Percentiles rank a stretch among this genome's conserved stretches.
Conservation (phyloP, 2,113 vertebrate genomes). For the human region GRCh38 chr1:47375001-47375500, state of each 20-base stretch:
- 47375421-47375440: no score
- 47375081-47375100: neutral
- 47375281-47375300: slow-evolving; percentile 91
- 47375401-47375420: neutral
- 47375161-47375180: neutral
- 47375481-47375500: no score
- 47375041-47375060: neutral
- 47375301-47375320: neutral
- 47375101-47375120: neutral
- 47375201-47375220: slow-evolving; percentile 96
- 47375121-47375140: neutral
- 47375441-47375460: no score
- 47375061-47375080: neutral
- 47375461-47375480: no score
- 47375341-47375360: neutral
- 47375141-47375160: neutral
- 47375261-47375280: slow-evolving; percentile 94
- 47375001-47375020: neutral
- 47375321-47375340: slow-evolving; percentile 13
- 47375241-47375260: slow-evolving; percentile 94
- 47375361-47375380: slow-evolving; percentile 4
- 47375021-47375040: neutral
- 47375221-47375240: slow-evolving; percentile 93
- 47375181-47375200: slow-evolving; percentile 88
- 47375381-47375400: slow-evolving; percentile 24